Base-by-base conservation (phyloP, 2,797 vertebrate species). In the Leptoclinus maculatus region DNA sequence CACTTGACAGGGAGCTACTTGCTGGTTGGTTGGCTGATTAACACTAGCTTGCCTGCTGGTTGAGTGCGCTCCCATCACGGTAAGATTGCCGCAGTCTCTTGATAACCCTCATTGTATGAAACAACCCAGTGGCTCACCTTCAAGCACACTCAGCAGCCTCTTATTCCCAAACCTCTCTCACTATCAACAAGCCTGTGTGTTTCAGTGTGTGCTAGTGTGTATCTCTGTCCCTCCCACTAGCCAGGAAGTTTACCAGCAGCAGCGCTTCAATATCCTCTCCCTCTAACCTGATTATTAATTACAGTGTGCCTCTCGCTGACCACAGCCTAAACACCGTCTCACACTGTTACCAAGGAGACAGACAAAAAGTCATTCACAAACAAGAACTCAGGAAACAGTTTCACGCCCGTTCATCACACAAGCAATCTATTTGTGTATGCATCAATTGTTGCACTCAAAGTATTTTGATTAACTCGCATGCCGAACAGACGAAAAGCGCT, bases 251-350 rank as follows among this genome's bases (percentile, higher is more conserved):
- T 88, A 89, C 86, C 79, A 65, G 71, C 81, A 59, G 85, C 72
- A 60, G 80, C 82, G 73, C 88, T 93, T 87, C 85, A 88, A 77
- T 83, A 76, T 88, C 85, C 86, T 87, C 88, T 92, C 84, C 60
- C 80, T 83, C 85, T 88, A 91, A 93, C 91, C 87, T 94, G 93
- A 94, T 95, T 94, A 94, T 92, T 93, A 94, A 95, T 95, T 94
- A 94, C 87, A 83, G 86, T 84, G 88, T 85, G 88, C 81, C 91
- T 92, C 80, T 10, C 62, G 84, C 90, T 86, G 81, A 87, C 88
- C 81, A 16, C 67, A 83, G 84, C 84, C 85, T 85, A 88, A 92
- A 89, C 86, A 83, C 58, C 16, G 73, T 76, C 86, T 83, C 75
- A 71, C 82, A 66, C 72, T 7, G 91, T 92, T 88, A 78, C 92